Evolutionary conservation across 1,140 invertebrate species (phyloP).

Genomic region (Papilio polytes): DNA sequence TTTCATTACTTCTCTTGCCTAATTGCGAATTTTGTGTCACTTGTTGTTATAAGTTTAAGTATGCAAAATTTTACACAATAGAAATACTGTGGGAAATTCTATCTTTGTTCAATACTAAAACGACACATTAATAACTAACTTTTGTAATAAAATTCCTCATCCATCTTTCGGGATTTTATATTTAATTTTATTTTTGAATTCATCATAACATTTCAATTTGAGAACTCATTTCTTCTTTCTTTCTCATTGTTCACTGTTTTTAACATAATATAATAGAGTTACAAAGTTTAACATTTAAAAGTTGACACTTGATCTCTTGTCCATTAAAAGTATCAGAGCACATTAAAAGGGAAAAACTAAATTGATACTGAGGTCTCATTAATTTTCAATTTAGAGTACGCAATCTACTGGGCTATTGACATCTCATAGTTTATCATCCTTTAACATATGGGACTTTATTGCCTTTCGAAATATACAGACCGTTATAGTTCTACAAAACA

Average conservation of each 20-base stretch:
- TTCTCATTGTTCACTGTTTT: not conserved
- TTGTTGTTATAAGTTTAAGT: not conserved
- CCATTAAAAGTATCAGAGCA: slow-evolving; percentile 19
- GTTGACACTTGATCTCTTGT: not conserved
- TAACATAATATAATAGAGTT: not conserved
- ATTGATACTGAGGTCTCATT: slow-evolving; percentile 35
- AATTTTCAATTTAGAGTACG: slow-evolving; percentile 39
- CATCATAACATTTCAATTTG: too few relatives aligned
- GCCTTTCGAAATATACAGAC: slow-evolving; percentile 30
- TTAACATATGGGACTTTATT: slow-evolving; percentile 34
- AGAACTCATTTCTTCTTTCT: not conserved
- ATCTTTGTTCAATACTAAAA: not conserved
- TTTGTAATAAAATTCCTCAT: not conserved
- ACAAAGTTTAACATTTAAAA: not conserved
- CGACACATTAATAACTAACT: not conserved
- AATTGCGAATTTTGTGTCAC: slow-evolving; percentile 40
- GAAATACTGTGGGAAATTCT: not conserved
- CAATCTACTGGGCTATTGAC: slow-evolving; percentile 37
- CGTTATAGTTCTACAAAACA: not conserved
- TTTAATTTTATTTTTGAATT: too few relatives aligned
- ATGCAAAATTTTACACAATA: not conserved
- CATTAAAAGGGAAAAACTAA: slow-evolving; percentile 28
- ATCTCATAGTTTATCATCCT: slow-evolving; percentile 37
- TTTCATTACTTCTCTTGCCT: slow-evolving; percentile 44
- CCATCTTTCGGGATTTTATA: too few relatives aligned